These are phyloP conservation scores for Discoglossus pictus DNA, from an alignment of 2,797 vertebrate species.

Conservation along the genomic window DNA sequence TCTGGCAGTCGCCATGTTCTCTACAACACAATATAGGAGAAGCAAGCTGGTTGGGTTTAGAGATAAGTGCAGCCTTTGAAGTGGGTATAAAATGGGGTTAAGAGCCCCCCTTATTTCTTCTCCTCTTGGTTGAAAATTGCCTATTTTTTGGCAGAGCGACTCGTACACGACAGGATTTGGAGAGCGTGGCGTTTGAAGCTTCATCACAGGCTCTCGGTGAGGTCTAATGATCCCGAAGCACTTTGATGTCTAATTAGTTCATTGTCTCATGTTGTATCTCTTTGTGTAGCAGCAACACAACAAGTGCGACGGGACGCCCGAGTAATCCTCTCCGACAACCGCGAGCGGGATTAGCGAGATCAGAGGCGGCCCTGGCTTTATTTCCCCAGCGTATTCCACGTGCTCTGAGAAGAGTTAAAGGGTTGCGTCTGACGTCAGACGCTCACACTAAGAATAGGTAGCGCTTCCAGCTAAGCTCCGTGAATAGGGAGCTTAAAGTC, in stretches of 20 bases:
- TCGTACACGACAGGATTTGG: slow-evolving; percentile 23
- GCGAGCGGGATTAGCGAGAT: slow-evolving; percentile 50
- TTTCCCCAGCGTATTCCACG: slow-evolving; percentile 42
- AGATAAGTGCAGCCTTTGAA: no score
- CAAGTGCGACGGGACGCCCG: slow-evolving; percentile 43
- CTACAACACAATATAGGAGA: no score
- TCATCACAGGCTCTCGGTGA: slow-evolving; percentile 34
- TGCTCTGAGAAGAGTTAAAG: slow-evolving; percentile 49
- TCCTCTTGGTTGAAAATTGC: no score
- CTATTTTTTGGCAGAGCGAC: slow-evolving; percentile 6
- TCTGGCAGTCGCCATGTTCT: no score
- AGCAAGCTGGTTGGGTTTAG: no score
- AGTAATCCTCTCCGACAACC: slow-evolving; percentile 46
- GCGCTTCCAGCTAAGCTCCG: no score
- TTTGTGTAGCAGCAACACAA: slow-evolving; percentile 51
- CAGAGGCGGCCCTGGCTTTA: slow-evolving; percentile 46
- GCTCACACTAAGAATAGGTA: no score
- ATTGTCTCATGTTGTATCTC: slow-evolving; percentile 50
- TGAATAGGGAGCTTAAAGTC: no score
- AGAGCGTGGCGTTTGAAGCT: slow-evolving; percentile 24
- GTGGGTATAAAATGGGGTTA: no score
- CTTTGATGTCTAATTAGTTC: slow-evolving; percentile 50
- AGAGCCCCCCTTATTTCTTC: no score
- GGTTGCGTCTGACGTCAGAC: no score
- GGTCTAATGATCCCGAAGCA: slow-evolving; percentile 46